A percentile compares a stretch with the other conserved stretches of the same genome.
These are phyloP conservation scores for Diachasmimorpha longicaudata DNA, from an alignment of 1,140 invertebrate genomes.

Conservation along the genomic window DNA sequence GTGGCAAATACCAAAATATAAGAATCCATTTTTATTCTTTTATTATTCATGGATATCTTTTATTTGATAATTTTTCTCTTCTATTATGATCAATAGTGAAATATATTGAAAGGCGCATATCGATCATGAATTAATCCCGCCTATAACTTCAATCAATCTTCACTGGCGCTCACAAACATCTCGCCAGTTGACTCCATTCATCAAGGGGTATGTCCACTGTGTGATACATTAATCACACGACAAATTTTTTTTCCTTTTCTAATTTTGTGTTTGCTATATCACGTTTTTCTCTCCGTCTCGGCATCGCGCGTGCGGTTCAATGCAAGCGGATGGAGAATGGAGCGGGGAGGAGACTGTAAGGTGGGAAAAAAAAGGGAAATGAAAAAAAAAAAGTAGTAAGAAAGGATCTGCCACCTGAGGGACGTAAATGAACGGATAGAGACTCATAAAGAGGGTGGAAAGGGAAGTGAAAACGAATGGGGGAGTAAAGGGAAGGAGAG, in stretches of 20 bases:
- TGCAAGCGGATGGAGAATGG: neutral
- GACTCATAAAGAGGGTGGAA: no score
- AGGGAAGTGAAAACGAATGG: neutral
- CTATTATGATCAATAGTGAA: no score
- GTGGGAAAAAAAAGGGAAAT: neutral
- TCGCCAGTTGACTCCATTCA: neutral
- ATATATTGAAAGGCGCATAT: neutral
- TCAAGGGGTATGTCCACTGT: neutral
- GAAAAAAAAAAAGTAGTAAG: neutral
- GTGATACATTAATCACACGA: constrained; percentile 18
- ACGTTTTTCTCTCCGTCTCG: neutral
- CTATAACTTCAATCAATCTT: neutral
- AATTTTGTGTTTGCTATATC: neutral
- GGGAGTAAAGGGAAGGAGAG: neutral
- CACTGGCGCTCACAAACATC: neutral
- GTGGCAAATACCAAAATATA: no score
- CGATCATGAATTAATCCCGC: neutral
- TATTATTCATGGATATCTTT: no score
- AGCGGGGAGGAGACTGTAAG: neutral
- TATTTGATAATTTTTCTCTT: no score
- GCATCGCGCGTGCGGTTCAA: neutral
- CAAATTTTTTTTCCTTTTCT: neutral
- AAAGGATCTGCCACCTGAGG: neutral
- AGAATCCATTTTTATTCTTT: no score
- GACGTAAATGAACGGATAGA: neutral